Base-by-base conservation (phyloP, 1,140 invertebrate species). In the Propsilocerus akamusi region DNA sequence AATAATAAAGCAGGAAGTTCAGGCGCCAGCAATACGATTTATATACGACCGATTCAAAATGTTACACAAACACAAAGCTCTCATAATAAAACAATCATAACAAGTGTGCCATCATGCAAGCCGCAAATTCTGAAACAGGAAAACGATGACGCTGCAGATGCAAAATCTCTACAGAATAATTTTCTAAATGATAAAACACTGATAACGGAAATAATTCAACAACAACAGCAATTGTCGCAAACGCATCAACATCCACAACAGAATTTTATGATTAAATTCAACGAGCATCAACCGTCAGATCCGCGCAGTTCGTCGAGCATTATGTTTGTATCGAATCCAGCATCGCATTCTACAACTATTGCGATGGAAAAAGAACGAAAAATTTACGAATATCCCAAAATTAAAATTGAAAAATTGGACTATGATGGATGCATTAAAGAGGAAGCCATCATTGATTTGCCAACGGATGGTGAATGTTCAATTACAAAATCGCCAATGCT, bases 101-200 rank as follows among this genome's bases (percentile, higher is more conserved):
- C n/a, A n/a, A n/a, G n/a, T n/a, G n/a, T n/a, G n/a, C n/a, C n/a
- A n/a, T n/a, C n/a, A n/a, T n/a, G n/a, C n/a, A n/a, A n/a, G n/a
- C n/a, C n/a, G n/a, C n/a, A n/a, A n/a, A n/a, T n/a, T n/a, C n/a
- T 67, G 66, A 10, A 53, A 54, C 34, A 41, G 10, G 34, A 41
- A 20, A 41, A 20, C 22, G 17, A 41, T n/a, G 10, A 30, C 10
- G n/a, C n/a, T 30, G 10, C 28, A 41, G 10, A 20, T 41, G 34
- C 17, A 3, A 20, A 5, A 41, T n/a, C 34, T 14, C 22, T 20
- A 22, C 17, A 10, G 14, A 30, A 30, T 30, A 30, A 30, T 30
- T 41, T 41, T 41, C 14, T 41, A 17, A 41, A 20, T 5, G 34
- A 41, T 41, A 41, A 41, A 41, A 41, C 34, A 20, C 22, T 41